Evolutionary conservation across 2,113 vertebrate genomes (phyloP).

Genomic region (Petromus typicus): DNA sequence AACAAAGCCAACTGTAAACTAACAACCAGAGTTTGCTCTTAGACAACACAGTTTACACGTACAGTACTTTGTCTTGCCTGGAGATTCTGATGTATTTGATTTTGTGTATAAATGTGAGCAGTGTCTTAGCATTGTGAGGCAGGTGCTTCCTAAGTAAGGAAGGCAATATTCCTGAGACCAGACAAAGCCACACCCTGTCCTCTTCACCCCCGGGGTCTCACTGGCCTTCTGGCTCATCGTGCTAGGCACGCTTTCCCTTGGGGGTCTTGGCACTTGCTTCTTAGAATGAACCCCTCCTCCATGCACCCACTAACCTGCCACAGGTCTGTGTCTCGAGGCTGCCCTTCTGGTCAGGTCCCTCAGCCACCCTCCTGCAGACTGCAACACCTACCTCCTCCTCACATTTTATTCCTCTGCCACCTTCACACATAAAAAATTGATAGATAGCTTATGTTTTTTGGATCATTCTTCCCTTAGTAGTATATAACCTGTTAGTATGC

Average conservation of each 20-base stretch:
- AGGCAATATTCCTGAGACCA: not conserved
- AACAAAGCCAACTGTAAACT: conserved; percentile 71
- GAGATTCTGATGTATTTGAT: conserved; percentile 41
- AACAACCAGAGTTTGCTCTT: conserved; percentile 61
- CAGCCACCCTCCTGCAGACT: not conserved
- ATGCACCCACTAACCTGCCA: not conserved
- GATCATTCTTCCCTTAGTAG: not conserved
- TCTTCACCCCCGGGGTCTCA: not conserved
- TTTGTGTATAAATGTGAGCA: conserved; percentile 3
- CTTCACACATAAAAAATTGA: not conserved
- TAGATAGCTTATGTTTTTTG: not conserved
- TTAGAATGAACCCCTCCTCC: not conserved
- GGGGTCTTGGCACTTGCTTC: not conserved
- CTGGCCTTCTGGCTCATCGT: not conserved
- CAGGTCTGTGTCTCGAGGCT: not conserved
- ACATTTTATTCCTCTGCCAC: not conserved
- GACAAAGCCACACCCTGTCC: not conserved
- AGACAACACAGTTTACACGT: conserved; percentile 48
- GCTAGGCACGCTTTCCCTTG: not conserved
- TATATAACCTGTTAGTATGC: too few relatives aligned
- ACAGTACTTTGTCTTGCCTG: conserved; percentile 38
- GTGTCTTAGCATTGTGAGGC: not conserved
- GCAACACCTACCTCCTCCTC: not conserved
- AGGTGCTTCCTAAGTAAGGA: not conserved
- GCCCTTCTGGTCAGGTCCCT: not conserved